Base-by-base conservation (phyloP, 2,888 invertebrate species). In the Aphidius colemani region DNA sequence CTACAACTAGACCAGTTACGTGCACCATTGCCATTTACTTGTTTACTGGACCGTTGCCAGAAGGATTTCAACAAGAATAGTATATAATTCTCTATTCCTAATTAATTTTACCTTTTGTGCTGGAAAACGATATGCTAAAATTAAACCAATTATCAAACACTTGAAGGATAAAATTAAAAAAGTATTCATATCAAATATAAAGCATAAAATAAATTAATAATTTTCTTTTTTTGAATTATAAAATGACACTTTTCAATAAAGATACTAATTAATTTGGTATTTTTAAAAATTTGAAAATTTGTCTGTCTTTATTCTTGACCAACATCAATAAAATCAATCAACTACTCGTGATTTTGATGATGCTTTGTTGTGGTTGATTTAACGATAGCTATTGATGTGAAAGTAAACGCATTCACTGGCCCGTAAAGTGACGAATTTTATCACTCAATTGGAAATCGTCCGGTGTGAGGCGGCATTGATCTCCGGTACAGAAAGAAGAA, bases 41-140 rank as follows among this genome's bases (percentile, higher is more conserved):
- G 77, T 76, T 77, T 77, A 76, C 75, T 78, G 77, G 77, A 78
- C 73, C 73, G 69, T 72, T 77, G 77, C 78, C 77, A 78, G 70
- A 39, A 59, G 75, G 72, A 74, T 77, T 78, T 75, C 74, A 71
- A 70, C 70, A 68, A 77, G 39, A 30, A 57, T 46, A 7, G 39
- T 39, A 72, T 71, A 67, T 68, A 71, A 71, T 65, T 71, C 71
- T 66, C 71, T 65, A 71, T 75, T 71, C 30, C 76, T 76, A 78
- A 78, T 76, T 76, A 77, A 76, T 78, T 75, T 72, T 68, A 72
- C 71, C 76, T 74, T 78, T 78, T 76, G 74, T 75, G 45, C 10
- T 10, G 30, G 5, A 30, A 30, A 44, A 41, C 43, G 44, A 45
- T 57, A 18, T 30, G 56, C 39, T 8, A 45, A 57, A 45, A 57